Base-by-base conservation (phyloP, 2,888 invertebrate species). In the Melanargia galathea region DNA sequence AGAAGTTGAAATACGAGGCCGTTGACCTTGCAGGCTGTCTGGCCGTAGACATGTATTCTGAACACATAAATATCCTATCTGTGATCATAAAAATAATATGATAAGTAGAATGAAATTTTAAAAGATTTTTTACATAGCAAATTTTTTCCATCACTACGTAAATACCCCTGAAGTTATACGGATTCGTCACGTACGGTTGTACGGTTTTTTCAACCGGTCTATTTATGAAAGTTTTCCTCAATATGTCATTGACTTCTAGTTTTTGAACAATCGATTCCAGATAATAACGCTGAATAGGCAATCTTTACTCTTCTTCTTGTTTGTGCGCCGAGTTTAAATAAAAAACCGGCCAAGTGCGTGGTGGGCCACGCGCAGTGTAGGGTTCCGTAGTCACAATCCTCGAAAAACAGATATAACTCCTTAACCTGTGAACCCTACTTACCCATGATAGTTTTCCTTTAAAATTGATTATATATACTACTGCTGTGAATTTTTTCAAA, bases 241-340 rank as follows among this genome's bases (percentile, higher is more conserved):
- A 85, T 83, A 77, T 82, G 83, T 84, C 86, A 81, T 76, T 85
- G 87, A 86, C 86, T 75, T 75, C 59, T 70, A 73, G 75, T 71
- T 70, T 72, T 62, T 61, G 40, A 65, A 65, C 54, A 61, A 16
- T 54, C 57, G 48, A 64, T 64, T 70, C 68, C 69, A 71, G 64
- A 65, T 43, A 60, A 66, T 70, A 65, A 69, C 56, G 67, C 51
- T 65, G 64, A 68, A 66, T 67, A 61, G 60, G 62, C 65, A 48
- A 57, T 63, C 20, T 48, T 64, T 60, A 16, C 61, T 52, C 54
- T 20, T 59, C 8, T 24, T 61, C 57, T 66, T 48, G 22, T 62
- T 66, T 52, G 24, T 20, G 22, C 20, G n/a, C 46, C 16, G n/a
- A 33, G 26, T 45, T 45, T 18, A 5, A 26, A 56, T 45, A 16